Evolutionary conservation across 2,113 vertebrate species (phyloP), one percentile per base, ranked within the genome.

Genomic region (Tricholaema leucomelas): DNA sequence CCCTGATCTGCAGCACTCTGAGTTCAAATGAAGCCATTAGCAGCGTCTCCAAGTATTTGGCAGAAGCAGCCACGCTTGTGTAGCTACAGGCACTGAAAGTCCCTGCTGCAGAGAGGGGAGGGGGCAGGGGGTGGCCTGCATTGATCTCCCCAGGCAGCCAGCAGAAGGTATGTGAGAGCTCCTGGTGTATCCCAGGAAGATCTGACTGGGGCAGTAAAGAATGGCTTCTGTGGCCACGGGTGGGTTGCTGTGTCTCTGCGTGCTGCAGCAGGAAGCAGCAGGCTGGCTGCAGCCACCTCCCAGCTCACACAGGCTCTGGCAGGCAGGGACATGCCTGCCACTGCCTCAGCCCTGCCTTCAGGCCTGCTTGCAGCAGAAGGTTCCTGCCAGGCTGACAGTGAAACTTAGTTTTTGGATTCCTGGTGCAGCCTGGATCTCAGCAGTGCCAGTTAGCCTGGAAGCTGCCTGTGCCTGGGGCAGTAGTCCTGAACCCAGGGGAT

Each of bases 41-140:
- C 92, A 90, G 83, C 66, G 85, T 90, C 91, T 94, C 77, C 91
- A 96, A 92, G 65, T 89, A 92, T 90, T 95, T 97, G 96, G 93
- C 96, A 96, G 93, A 85, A n/a, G 91, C 93, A 91, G 21, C 77
- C 84, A 80, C 91, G 88, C 85, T 91, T 88, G 85, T 94, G 60
- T 94, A 87, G 91, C 95, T 95, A 84, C 85, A 65, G 97, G 97
- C 92, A 6, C 89, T 96, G 92, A 97, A 97, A 96, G 92, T n/a
- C n/a, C n/a, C n/a, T n/a, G n/a, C n/a, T n/a, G n/a, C n/a, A n/a
- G n/a, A n/a, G n/a, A n/a, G n/a, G n/a, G n/a, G n/a, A n/a, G n/a
- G n/a, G n/a, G n/a, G n/a, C n/a, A n/a, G n/a, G n/a, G n/a, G n/a
- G n/a, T n/a, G n/a, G n/a, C n/a, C n/a, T n/a, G n/a, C n/a, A 78